Evolutionary conservation across 2,888 invertebrate genomes (phyloP).

Genomic region (Drosophila koepferae): DNA sequence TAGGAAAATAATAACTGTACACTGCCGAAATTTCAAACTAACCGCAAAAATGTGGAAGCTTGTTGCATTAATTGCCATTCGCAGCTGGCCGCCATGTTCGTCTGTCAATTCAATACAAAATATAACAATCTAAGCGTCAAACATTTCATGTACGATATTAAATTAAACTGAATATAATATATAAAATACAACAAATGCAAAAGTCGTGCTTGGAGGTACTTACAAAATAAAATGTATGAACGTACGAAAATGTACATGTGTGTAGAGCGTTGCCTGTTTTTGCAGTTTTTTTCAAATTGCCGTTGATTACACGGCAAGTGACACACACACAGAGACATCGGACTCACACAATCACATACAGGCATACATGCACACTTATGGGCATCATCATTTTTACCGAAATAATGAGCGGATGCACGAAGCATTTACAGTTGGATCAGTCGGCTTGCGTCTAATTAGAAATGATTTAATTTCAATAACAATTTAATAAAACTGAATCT

Average conservation of each 20-base stretch:
- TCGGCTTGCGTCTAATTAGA: constrained; percentile 67
- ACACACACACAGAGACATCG: constrained; percentile 47
- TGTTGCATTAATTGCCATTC: constrained; percentile 35
- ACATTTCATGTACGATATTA: constrained; percentile 46
- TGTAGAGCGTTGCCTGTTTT: constrained; percentile 44
- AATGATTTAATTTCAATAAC: constrained; percentile 80
- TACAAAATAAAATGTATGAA: constrained; percentile 24
- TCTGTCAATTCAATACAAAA: constrained; percentile 35
- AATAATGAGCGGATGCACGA: constrained; percentile 74
- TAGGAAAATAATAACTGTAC: constrained; percentile 54
- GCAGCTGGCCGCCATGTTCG: constrained; percentile 43
- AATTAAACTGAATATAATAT: constrained; percentile 58
- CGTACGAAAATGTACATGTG: constrained; percentile 11
- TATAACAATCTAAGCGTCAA: constrained; percentile 40
- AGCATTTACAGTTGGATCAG: constrained; percentile 70
- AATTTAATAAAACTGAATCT: constrained; percentile 71
- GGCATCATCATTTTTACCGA: constrained; percentile 57
- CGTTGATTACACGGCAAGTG: constrained; percentile 73
- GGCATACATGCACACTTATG: constrained; percentile 14
- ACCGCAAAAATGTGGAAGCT: constrained; percentile 36
- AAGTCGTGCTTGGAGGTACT: constrained; percentile 47
- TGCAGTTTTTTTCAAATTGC: constrained; percentile 67
- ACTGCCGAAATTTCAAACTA: constrained; percentile 54
- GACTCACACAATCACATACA: constrained; percentile 16
- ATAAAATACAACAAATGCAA: constrained; percentile 50